Evolutionary conservation across 2,888 invertebrate genomes (phyloP).

Genomic region (Deilephila porcellus): DNA sequence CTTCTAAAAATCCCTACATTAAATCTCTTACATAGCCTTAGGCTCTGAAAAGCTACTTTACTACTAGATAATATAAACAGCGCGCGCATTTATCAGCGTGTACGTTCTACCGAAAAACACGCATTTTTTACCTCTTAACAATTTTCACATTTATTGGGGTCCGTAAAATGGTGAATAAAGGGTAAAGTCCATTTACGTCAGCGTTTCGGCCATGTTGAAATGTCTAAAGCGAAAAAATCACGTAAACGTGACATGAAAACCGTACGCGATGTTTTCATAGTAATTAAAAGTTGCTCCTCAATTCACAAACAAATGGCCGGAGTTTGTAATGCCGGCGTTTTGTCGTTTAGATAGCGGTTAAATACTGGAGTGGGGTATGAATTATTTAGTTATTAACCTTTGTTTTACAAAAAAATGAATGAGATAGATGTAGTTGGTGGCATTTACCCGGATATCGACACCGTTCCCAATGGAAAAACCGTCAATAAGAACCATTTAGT

Average conservation of each 20-base stretch:
- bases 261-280: slow-evolving; percentile 6
- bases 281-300: slow-evolving; percentile 18
- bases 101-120: slow-evolving; percentile 11
- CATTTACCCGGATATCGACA: too few relatives aligned
- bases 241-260: slow-evolving; percentile 19
- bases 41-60: not conserved
- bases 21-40: not conserved
- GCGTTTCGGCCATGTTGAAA: slow-evolving; percentile 26
- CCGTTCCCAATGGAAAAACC: too few relatives aligned
- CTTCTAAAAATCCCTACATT: not conserved
- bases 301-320: slow-evolving; percentile 2
- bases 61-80: not conserved
- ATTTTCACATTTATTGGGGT: slow-evolving; percentile 30
- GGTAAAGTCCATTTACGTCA: slow-evolving; percentile 23
- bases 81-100: not conserved
- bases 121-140: slow-evolving; percentile 23
- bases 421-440: too few relatives aligned
- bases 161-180: slow-evolving; percentile 10
- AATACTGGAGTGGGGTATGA: not conserved
- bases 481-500: too few relatives aligned
- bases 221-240: slow-evolving; percentile 11
- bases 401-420: not conserved
- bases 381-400: not conserved
- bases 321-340: slow-evolving; percentile 10
- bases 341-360: not conserved